phyloP scores from a whole-genome alignment of 2,888 invertebrate species.

The Stenurella melanura region DNA sequence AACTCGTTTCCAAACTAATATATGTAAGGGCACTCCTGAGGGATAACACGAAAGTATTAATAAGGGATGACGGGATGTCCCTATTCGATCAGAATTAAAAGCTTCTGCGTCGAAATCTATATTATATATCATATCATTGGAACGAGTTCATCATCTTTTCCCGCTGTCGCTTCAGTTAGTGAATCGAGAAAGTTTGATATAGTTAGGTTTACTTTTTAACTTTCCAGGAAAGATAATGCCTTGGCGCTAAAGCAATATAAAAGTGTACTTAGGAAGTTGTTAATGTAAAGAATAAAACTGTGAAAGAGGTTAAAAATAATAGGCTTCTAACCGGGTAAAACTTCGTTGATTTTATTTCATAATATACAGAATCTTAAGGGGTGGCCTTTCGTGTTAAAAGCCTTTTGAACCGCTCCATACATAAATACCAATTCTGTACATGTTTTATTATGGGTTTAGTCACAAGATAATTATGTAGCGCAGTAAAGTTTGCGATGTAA shows the following conservation, averaged over 20 bases:
- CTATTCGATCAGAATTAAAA: neutral
- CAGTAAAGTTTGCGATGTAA: no score
- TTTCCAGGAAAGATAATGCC: slow-evolving; percentile 51
- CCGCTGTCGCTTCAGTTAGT: neutral
- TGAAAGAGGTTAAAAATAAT: slow-evolving; percentile 56
- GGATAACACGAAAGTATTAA: slow-evolving; percentile 3
- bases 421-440: neutral
- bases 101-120: neutral
- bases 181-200: slow-evolving; percentile 26
- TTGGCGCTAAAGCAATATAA: slow-evolving; percentile 54
- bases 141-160: slow-evolving; percentile 3
- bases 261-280: slow-evolving; percentile 57
- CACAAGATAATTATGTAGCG: no score
- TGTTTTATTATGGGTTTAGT: no score
- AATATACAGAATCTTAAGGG: neutral
- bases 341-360: slow-evolving; percentile 24
- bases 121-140: slow-evolving; percentile 3
- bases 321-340: slow-evolving; percentile 40
- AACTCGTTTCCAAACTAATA: neutral
- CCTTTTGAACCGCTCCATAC: neutral
- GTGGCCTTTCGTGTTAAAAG: slow-evolving; percentile 5
- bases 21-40: neutral
- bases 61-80: neutral
- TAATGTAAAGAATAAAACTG: slow-evolving; percentile 54
- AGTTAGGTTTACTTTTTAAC: slow-evolving; percentile 44